Conservation (phyloP, 2,797 vertebrate genomes). For the Myotis planiceps region DNA sequence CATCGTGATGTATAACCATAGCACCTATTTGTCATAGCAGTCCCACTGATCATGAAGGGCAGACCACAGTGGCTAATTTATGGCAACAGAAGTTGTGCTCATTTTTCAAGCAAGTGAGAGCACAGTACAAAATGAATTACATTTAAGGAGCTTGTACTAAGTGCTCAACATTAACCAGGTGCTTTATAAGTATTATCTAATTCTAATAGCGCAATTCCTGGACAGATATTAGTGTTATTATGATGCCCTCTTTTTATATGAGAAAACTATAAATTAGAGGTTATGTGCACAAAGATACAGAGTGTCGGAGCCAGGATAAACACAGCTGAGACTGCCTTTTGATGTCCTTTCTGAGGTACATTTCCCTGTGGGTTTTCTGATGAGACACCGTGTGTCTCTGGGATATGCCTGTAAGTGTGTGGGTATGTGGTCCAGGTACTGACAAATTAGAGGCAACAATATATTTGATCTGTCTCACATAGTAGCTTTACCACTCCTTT, state of each 20-base stretch:
- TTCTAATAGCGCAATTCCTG: not conserved
- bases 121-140: not conserved
- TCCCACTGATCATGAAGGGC: not conserved
- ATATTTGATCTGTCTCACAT: not conserved
- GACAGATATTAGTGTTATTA: not conserved
- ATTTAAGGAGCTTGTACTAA: not conserved
- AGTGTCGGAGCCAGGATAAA: not conserved
- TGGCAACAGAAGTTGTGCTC: not conserved
- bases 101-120: not conserved
- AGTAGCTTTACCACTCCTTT: not conserved
- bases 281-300: not conserved
- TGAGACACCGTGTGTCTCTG: not conserved
- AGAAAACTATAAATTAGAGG: not conserved
- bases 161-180: not conserved
- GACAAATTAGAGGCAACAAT: not conserved
- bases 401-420: not conserved
- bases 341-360: not conserved
- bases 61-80: not conserved
- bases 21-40: not conserved
- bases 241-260: not conserved
- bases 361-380: not conserved
- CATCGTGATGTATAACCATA: not conserved
- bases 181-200: not conserved
- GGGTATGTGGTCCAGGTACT: rapidly evolving
- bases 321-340: not conserved